phyloP scores from a whole-genome alignment of 2,113 vertebrate genomes.

The Halcyon malimbica region DNA sequence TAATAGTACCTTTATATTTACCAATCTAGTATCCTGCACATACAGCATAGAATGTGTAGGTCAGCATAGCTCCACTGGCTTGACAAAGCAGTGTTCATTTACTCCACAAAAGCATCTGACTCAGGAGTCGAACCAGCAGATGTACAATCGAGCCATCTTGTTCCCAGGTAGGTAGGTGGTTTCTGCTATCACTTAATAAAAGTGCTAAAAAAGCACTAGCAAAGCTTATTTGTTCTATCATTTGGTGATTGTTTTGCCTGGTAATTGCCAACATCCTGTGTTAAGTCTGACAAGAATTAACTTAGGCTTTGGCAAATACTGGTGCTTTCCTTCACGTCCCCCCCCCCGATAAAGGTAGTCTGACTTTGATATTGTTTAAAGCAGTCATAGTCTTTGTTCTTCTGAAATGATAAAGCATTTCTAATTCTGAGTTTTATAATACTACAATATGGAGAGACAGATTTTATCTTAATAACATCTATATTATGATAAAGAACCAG shows the following conservation, averaged over 20 bases:
- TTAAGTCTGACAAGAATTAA: constrained; percentile 70
- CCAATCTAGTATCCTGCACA: not conserved
- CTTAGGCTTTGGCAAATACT: constrained; percentile 65
- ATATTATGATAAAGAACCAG: constrained; percentile 73
- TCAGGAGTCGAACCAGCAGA: not conserved
- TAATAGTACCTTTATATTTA: not conserved
- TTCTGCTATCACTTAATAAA: not conserved
- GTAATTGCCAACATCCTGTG: constrained; percentile 20
- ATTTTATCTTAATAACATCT: constrained; percentile 80
- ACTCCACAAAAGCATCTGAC: not conserved
- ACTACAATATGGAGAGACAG: constrained; percentile 67
- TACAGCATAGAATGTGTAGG: not conserved
- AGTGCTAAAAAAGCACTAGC: not conserved
- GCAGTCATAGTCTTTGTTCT: constrained; percentile 62
- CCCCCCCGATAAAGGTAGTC: constrained; percentile 63
- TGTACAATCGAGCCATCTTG: not conserved
- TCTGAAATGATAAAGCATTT: constrained; percentile 70
- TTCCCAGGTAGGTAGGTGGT: not conserved
- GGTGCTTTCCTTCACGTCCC: constrained; percentile 55
- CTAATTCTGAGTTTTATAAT: constrained; percentile 74
- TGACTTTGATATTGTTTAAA: constrained; percentile 65
- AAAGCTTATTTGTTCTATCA: not conserved
- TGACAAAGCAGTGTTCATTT: not conserved
- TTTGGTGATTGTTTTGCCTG: constrained; percentile 8
- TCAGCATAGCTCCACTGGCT: not conserved